These are phyloP conservation scores for Protonibea diacanthus DNA, from an alignment of 2,797 vertebrate genomes.

Conservation along the genomic window DNA sequence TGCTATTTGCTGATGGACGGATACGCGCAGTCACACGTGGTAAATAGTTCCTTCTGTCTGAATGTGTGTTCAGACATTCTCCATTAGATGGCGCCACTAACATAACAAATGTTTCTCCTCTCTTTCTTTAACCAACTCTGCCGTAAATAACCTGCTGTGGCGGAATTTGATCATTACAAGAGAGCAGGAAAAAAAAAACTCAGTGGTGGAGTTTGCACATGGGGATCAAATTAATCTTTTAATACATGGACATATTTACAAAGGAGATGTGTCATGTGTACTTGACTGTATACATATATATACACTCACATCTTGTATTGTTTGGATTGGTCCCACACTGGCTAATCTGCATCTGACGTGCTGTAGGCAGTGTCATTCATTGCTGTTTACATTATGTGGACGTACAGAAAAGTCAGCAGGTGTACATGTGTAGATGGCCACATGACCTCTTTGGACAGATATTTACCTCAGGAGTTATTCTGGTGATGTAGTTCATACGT, in stretches of 20 bases:
- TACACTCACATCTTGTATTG: background rate
- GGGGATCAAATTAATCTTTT: background rate
- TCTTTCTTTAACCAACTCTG: background rate
- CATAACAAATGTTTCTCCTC: constrained; percentile 21
- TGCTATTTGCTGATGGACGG: background rate
- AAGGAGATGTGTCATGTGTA: background rate
- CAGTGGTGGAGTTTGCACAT: background rate
- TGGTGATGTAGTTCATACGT: background rate
- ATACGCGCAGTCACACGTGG: no score
- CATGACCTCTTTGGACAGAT: background rate
- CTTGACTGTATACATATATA: background rate
- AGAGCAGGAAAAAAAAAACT: background rate
- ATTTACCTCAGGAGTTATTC: background rate
- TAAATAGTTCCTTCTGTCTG: background rate
- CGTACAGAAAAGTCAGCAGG: background rate
- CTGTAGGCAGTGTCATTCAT: background rate
- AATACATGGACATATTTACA: background rate
- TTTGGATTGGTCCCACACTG: background rate
- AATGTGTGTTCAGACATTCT: background rate
- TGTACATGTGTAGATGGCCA: background rate
- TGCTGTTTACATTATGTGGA: background rate
- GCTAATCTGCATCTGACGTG: background rate
- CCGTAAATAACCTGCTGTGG: background rate
- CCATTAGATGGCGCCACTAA: constrained; percentile 67
- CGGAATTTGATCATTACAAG: background rate